Conservation (phyloP, 1,140 invertebrate species). For the Panulirus ornatus region DNA sequence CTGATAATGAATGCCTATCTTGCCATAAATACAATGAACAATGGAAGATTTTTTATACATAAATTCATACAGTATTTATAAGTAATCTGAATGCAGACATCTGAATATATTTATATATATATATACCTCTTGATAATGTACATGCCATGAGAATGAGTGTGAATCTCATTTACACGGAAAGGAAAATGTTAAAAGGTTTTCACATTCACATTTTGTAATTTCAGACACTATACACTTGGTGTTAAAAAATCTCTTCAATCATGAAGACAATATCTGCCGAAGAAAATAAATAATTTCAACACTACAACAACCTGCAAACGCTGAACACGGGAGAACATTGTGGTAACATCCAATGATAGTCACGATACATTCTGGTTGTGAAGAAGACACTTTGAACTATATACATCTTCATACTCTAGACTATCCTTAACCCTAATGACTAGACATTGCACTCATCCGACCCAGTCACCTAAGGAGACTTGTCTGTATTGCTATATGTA, state of each 20-base stretch:
- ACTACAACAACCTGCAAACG: slow-evolving; percentile 37
- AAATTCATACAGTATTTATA: slow-evolving; percentile 48
- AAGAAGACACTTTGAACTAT: slow-evolving; percentile 71
- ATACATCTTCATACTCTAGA: slow-evolving; percentile 61
- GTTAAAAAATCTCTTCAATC: slow-evolving; percentile 23
- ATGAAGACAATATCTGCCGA: slow-evolving; percentile 30
- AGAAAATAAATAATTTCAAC: slow-evolving; percentile 49
- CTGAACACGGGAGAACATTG: slow-evolving; percentile 33
- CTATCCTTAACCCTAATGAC: slow-evolving; percentile 69
- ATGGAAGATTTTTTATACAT: slow-evolving; percentile 63
- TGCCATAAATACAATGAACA: slow-evolving; percentile 59
- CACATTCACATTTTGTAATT: slow-evolving; percentile 6
- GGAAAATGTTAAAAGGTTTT: slow-evolving; percentile 19
- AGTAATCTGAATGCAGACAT: not conserved
- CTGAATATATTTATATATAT: slow-evolving; percentile 15
- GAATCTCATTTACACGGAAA: slow-evolving; percentile 23
- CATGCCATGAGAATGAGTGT: slow-evolving; percentile 57
- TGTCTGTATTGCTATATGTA: not conserved
- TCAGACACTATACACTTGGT: slow-evolving; percentile 47
- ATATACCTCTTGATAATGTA: slow-evolving; percentile 36
- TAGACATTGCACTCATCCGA: slow-evolving; percentile 72
- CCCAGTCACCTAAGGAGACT: slow-evolving; percentile 36
- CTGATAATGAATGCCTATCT: slow-evolving; percentile 47
- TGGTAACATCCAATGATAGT: slow-evolving; percentile 37
- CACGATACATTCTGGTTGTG: slow-evolving; percentile 40